phyloP scores from a whole-genome alignment of 2,113 vertebrate genomes.

The Chamaea fasciata region DNA sequence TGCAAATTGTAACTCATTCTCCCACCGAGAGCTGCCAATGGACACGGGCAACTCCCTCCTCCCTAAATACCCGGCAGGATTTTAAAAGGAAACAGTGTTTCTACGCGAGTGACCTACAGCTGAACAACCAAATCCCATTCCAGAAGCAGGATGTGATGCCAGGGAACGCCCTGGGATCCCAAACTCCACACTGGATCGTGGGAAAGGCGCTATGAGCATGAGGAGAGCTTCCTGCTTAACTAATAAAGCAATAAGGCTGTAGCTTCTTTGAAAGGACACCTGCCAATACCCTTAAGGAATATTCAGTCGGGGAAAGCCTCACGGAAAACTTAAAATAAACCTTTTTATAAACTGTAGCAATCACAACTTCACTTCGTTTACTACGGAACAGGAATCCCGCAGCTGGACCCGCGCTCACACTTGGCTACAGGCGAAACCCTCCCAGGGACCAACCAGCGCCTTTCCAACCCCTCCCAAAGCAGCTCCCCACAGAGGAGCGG shows the following conservation, averaged over 20 bases:
- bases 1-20: background rate
- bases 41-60: background rate
- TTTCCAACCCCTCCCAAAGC: background rate
- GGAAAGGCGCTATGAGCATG: background rate
- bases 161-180: background rate
- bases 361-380: rapidly evolving
- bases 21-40: background rate
- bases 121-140: background rate
- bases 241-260: rapidly evolving
- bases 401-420: rapidly evolving
- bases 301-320: background rate
- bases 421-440: rapidly evolving
- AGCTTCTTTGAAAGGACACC: background rate
- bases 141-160: background rate
- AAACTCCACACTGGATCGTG: rapidly evolving
- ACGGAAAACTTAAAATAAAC: rapidly evolving
- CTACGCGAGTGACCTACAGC: rapidly evolving
- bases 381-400: rapidly evolving
- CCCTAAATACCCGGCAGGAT: rapidly evolving
- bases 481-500: background rate
- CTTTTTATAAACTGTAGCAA: background rate
- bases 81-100: background rate
- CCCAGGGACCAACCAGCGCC: background rate
- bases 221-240: background rate
- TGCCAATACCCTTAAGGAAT: too few species aligned